Conservation (phyloP, 2,113 vertebrate genomes). For the Elephantulus edwardii region DNA sequence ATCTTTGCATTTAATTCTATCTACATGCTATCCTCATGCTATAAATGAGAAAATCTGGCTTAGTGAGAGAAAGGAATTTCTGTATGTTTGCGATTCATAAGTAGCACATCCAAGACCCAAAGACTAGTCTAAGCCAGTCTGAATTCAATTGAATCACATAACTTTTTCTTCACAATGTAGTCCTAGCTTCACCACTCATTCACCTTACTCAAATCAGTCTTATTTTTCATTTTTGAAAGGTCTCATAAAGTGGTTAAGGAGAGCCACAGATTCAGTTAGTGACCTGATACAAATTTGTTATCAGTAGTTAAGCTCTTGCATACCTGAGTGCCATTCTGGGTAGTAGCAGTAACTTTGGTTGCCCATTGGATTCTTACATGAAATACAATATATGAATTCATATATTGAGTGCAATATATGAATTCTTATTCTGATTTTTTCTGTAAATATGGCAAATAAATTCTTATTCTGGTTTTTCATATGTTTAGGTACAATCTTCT, state of each 20-base stretch:
- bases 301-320: background rate
- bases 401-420: no score
- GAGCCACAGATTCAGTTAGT: no score
- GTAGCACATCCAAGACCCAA: background rate
- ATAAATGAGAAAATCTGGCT: background rate
- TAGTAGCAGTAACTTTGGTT: no score
- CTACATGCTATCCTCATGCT: background rate
- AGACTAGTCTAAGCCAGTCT: background rate
- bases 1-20: background rate
- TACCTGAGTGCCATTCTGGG: background rate
- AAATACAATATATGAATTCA: no score
- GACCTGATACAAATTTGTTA: background rate
- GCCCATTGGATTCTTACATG: rapidly evolving
- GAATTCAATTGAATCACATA: background rate
- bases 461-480: no score
- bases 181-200: background rate
- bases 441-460: no score
- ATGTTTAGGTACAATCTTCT: background rate
- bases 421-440: no score
- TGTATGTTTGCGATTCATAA: background rate
- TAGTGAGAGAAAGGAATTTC: background rate
- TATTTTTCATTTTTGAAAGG: background rate
- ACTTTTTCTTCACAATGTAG: background rate
- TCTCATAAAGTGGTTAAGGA: background rate
- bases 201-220: background rate